Conservation (phyloP, 2,888 invertebrate genomes). For the Mythimna ferrago region DNA sequence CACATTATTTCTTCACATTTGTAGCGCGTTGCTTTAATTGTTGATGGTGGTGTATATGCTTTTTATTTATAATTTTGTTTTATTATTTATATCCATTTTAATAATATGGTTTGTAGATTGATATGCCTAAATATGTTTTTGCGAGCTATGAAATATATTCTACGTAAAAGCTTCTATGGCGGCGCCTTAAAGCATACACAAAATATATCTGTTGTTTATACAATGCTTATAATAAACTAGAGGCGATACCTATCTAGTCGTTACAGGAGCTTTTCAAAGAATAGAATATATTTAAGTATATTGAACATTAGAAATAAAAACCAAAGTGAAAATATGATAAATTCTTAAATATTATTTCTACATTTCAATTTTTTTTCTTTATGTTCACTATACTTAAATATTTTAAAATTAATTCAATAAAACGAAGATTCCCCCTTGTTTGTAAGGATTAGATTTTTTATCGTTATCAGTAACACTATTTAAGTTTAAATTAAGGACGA, state of each 20-base stretch:
- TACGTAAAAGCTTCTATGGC: slow-evolving; percentile 82
- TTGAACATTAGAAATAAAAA: slow-evolving; percentile 45
- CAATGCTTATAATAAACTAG: slow-evolving; percentile 23
- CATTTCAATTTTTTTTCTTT: neutral
- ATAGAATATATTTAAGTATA: slow-evolving; percentile 53
- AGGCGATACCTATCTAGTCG: slow-evolving; percentile 54
- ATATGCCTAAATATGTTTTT: slow-evolving; percentile 61
- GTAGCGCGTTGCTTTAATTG: slow-evolving; percentile 61
- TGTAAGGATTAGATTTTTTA: slow-evolving; percentile 44
- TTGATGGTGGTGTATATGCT: slow-evolving; percentile 62
- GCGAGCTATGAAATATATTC: slow-evolving; percentile 44
- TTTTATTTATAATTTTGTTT: slow-evolving; percentile 63
- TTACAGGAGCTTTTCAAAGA: slow-evolving; percentile 75
- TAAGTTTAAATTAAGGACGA: neutral
- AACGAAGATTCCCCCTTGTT: slow-evolving; percentile 20
- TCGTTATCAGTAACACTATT: neutral
- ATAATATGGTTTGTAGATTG: slow-evolving; percentile 64
- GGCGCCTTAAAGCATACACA: slow-evolving; percentile 69
- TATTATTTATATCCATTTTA: slow-evolving; percentile 57
- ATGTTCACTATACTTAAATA: slow-evolving; percentile 55
- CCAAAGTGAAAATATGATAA: neutral
- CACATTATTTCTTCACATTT: slow-evolving; percentile 67
- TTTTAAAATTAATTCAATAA: slow-evolving; percentile 8
- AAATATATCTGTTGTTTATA: slow-evolving; percentile 11
- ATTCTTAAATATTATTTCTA: neutral